phyloP scores from a whole-genome alignment of 2,888 invertebrate species.

The Seira sanloemensis region DNA sequence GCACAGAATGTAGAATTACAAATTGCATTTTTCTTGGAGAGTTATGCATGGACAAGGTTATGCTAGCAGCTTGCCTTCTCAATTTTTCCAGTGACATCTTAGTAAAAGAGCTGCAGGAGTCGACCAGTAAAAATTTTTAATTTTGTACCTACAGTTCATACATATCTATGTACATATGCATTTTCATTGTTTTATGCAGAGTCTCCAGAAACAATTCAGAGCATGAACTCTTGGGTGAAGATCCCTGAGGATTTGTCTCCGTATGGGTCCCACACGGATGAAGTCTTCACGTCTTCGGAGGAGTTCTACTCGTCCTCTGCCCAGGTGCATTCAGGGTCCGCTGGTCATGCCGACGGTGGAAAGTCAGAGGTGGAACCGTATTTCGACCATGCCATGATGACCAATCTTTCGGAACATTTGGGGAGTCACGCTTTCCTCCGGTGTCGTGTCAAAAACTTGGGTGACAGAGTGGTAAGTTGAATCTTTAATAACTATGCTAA shows the following conservation, averaged over 20 bases:
- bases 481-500: too few species aligned
- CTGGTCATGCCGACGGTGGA: slow-evolving; percentile 39
- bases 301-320: slow-evolving; percentile 54
- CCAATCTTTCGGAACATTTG: slow-evolving; percentile 71
- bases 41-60: too few species aligned
- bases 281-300: slow-evolving; percentile 67
- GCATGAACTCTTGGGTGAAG: slow-evolving; percentile 72
- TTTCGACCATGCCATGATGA: slow-evolving; percentile 73
- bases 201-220: slow-evolving; percentile 71
- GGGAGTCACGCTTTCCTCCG: slow-evolving; percentile 71
- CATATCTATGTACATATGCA: too few species aligned
- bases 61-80: too few species aligned
- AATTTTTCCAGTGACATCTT: too few species aligned
- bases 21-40: too few species aligned
- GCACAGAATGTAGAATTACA: too few species aligned
- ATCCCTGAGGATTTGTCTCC: slow-evolving; percentile 72
- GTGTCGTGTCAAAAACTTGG: slow-evolving; percentile 71
- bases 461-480: slow-evolving; percentile 71
- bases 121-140: too few species aligned
- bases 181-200: slow-evolving; percentile 54
- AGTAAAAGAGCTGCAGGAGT: too few species aligned
- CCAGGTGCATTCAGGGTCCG: slow-evolving; percentile 62
- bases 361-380: slow-evolving; percentile 66
- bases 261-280: slow-evolving; percentile 64
- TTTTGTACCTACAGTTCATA: too few species aligned